Conservation (phyloP, 1,140 invertebrate species). For the Zaprionus camerounensis region DNA sequence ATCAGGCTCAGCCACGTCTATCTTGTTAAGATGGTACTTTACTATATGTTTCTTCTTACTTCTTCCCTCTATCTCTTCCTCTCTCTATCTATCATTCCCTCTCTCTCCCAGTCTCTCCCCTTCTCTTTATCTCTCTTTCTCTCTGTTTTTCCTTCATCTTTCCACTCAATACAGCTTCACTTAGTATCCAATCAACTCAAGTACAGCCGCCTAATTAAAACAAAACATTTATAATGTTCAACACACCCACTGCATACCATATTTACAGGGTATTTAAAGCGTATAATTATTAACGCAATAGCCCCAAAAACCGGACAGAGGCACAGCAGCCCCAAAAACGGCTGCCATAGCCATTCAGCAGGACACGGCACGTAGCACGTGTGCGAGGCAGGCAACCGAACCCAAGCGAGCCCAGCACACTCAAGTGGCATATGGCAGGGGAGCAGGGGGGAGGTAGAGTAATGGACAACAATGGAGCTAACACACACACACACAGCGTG, state of each 20-base stretch:
- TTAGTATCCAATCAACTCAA: neutral
- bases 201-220: neutral
- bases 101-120: too few relatives aligned
- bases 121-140: neutral
- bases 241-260: neutral
- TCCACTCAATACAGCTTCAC: neutral
- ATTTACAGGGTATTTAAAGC: constrained; percentile 26
- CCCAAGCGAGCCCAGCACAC: neutral
- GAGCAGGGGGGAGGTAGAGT: neutral
- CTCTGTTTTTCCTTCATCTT: neutral
- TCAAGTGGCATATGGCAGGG: constrained; percentile 28
- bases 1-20: too few relatives aligned
- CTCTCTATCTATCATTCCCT: neutral
- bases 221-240: neutral
- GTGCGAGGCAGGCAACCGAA: neutral
- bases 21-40: too few relatives aligned
- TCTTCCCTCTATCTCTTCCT: neutral
- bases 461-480: constrained; percentile 26
- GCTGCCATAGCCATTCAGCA: constrained; percentile 32
- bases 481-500: neutral
- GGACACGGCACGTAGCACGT: constrained; percentile 39
- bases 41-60: too few relatives aligned
- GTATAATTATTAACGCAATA: constrained; percentile 62
- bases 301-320: constrained; percentile 13
- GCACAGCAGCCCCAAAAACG: constrained; percentile 24